Conservation (phyloP, 1,140 invertebrate genomes). For the Zaprionus camerounensis region DNA sequence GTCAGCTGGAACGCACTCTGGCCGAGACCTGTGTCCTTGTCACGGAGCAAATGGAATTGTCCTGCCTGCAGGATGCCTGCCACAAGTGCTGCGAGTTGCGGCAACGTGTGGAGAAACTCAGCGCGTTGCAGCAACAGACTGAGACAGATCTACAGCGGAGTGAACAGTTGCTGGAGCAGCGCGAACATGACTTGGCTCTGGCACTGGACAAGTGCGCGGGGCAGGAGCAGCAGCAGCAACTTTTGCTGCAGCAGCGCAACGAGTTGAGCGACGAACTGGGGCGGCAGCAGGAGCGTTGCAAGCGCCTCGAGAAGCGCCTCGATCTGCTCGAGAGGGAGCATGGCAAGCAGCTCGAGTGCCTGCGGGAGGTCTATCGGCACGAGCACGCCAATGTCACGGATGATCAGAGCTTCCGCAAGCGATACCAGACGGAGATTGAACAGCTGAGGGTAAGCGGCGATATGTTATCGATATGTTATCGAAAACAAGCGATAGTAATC, state of each 20-base stretch:
- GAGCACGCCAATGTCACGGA: slow-evolving; percentile 84
- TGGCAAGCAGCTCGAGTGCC: slow-evolving; percentile 90
- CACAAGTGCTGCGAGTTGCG: slow-evolving; percentile 84
- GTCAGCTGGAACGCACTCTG: slow-evolving; percentile 86
- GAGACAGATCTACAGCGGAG: slow-evolving; percentile 71
- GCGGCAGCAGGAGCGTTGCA: slow-evolving; percentile 87
- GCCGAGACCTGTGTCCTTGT: slow-evolving; percentile 85
- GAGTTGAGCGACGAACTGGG: slow-evolving; percentile 85
- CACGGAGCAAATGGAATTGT: slow-evolving; percentile 70
- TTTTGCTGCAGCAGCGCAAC: slow-evolving; percentile 67
- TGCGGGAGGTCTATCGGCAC: slow-evolving; percentile 89
- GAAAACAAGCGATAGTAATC: not conserved
- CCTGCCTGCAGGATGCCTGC: slow-evolving; percentile 84
- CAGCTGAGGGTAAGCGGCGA: slow-evolving; percentile 88
- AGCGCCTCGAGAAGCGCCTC: slow-evolving; percentile 88
- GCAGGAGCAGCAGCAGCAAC: slow-evolving; percentile 72
- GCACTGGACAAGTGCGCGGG: slow-evolving; percentile 70
- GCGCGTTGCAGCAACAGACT: slow-evolving; percentile 58
- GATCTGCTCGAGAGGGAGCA: slow-evolving; percentile 91
- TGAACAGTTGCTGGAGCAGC: slow-evolving; percentile 71
- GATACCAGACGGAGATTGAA: slow-evolving; percentile 94
- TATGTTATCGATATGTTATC: not conserved
- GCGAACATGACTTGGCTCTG: slow-evolving; percentile 68
- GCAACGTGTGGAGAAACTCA: slow-evolving; percentile 71
- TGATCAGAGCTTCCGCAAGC: slow-evolving; percentile 88